phyloP scores from a whole-genome alignment of 2,797 vertebrate genomes.

The Anabacerthia variegaticeps region DNA sequence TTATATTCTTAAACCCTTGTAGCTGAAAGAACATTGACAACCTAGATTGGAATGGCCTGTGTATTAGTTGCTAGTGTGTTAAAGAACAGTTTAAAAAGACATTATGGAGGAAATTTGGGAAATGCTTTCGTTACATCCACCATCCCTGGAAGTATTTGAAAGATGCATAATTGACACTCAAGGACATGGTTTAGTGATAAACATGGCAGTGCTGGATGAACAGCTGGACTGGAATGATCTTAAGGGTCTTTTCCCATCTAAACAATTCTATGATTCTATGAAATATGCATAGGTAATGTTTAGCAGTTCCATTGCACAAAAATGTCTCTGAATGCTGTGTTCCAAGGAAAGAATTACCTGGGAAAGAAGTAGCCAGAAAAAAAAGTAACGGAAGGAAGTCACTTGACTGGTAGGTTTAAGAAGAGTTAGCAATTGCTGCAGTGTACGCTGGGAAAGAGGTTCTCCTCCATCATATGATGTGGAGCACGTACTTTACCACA shows the following conservation, averaged over 20 bases:
- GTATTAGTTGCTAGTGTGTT: not conserved
- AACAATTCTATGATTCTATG: not conserved
- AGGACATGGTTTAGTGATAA: not conserved
- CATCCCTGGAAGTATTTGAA: not conserved
- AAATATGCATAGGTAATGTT: not conserved
- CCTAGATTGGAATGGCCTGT: not conserved
- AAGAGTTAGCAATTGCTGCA: not conserved
- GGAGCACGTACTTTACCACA: not conserved
- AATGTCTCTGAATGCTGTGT: not conserved
- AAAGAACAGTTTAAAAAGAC: not conserved
- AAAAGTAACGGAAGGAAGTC: not conserved
- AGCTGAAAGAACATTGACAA: not conserved
- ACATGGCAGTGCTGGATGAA: not conserved
- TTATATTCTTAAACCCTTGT: not conserved
- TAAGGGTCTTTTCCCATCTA: not conserved
- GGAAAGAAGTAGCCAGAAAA: not conserved
- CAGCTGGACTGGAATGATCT: rapidly evolving
- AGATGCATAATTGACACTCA: not conserved
- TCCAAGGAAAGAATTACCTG: not conserved
- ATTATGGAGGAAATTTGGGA: not conserved
- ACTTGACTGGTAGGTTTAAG: not conserved
- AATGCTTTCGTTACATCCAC: not conserved
- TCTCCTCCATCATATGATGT: not conserved
- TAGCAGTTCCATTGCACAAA: not conserved
- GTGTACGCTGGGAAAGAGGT: not conserved